These are phyloP conservation scores for Otus sunia DNA, from an alignment of 2,113 vertebrate species.

Conservation along the genomic window DNA sequence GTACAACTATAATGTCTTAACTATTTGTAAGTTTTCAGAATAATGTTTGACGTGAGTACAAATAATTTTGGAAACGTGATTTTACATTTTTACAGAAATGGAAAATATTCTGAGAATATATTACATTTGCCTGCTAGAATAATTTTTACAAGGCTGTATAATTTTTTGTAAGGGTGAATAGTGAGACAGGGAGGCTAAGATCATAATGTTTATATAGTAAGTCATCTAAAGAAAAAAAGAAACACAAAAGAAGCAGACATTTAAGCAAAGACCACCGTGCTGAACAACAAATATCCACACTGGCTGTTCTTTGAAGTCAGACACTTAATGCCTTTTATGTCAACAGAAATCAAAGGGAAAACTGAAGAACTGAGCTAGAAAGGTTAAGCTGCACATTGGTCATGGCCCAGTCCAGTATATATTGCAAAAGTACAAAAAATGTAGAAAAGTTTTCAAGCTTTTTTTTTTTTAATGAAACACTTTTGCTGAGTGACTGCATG, in stretches of 20 bases:
- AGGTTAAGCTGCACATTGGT: slow-evolving; percentile 1
- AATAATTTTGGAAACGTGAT: background rate
- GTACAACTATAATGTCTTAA: background rate
- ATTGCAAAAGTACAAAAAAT: background rate
- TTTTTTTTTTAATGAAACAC: background rate
- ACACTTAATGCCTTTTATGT: slow-evolving; percentile 23
- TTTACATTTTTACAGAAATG: background rate
- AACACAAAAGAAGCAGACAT: background rate
- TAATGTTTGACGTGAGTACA: background rate
- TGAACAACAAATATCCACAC: background rate
- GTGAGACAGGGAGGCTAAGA: background rate
- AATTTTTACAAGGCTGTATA: background rate
- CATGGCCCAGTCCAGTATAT: background rate
- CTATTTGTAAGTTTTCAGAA: background rate
- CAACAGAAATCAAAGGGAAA: slow-evolving; percentile 27
- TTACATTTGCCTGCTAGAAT: background rate
- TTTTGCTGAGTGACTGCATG: background rate
- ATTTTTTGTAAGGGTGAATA: background rate
- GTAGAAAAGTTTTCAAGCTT: background rate
- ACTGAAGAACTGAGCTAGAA: background rate
- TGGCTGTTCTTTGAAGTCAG: slow-evolving; percentile 31
- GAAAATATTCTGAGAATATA: background rate
- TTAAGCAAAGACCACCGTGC: slow-evolving; percentile 8
- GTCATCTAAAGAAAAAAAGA: background rate
- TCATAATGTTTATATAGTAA: background rate